A percentile compares a stretch with the other conserved stretches of the same genome.
These are phyloP conservation scores for Drosophila chauvacae DNA, from an alignment of 1,140 invertebrate species.

Conservation along the genomic window DNA sequence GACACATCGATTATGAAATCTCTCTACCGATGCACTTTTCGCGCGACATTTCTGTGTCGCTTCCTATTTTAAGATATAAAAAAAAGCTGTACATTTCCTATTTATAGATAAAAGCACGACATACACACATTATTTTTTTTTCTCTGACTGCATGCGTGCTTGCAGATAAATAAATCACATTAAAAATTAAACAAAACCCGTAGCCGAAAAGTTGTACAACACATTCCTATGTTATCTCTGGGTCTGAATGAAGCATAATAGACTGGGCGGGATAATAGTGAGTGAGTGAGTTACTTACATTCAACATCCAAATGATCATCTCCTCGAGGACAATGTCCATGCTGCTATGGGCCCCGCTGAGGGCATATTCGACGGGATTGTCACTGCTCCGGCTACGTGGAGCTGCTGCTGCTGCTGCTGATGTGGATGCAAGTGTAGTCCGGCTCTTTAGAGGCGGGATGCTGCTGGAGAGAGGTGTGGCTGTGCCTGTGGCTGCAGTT, in stretches of 20 bases:
- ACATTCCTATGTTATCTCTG: constrained; percentile 25
- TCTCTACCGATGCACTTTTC: constrained; percentile 14
- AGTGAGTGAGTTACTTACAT: constrained; percentile 59
- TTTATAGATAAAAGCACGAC: constrained; percentile 10
- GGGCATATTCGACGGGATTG: constrained; percentile 70
- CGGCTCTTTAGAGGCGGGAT: constrained; percentile 4
- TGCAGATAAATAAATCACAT: constrained; percentile 77
- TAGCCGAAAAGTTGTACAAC: constrained; percentile 33
- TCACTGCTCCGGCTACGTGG: constrained; percentile 52
- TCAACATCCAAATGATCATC: constrained; percentile 72
- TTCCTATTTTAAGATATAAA: constrained; percentile 23
- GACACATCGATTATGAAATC: not conserved
- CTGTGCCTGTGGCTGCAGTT: constrained; percentile 6
- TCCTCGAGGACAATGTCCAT: constrained; percentile 72
- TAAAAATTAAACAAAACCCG: constrained; percentile 74
- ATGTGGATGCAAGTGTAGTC: constrained; percentile 7
- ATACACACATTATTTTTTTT: not conserved
- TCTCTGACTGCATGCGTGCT: constrained; percentile 35
- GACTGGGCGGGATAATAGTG: not conserved
- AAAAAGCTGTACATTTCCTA: constrained; percentile 21
- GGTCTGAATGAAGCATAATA: constrained; percentile 21
- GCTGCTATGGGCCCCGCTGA: constrained; percentile 59
- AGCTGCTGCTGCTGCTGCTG: constrained; percentile 15
- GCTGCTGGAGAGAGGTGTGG: constrained; percentile 7
- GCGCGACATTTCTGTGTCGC: constrained; percentile 2